Percentiles rank a stretch among this genome's conserved stretches.
phyloP scores from a whole-genome alignment of 2,888 invertebrate genomes.

The Gryllus longicercus region DNA sequence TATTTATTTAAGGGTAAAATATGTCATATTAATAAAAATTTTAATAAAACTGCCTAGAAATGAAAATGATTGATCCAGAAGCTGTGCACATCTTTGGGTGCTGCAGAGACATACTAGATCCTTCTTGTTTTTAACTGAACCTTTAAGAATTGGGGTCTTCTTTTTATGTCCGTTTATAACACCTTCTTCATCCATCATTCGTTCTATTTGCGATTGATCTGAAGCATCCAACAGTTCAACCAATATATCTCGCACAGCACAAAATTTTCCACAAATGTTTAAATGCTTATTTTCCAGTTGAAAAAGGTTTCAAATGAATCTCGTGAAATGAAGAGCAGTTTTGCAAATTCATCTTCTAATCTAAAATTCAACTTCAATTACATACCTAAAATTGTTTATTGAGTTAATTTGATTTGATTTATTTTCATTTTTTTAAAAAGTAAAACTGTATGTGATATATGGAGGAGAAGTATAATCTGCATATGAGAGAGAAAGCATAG shows the following conservation, averaged over 20 bases:
- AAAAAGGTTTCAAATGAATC: slow-evolving; percentile 99
- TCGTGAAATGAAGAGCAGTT: slow-evolving; percentile 51
- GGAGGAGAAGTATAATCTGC: too few relatives aligned
- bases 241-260: slow-evolving; percentile 96
- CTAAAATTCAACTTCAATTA: background rate
- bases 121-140: background rate
- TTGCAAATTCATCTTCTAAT: background rate
- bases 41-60: too few relatives aligned
- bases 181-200: slow-evolving; percentile 94
- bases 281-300: slow-evolving; percentile 98
- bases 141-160: slow-evolving; percentile 42
- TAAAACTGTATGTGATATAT: too few relatives aligned
- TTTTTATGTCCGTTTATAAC: slow-evolving; percentile 64
- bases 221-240: slow-evolving; percentile 91
- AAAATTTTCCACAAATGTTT: slow-evolving; percentile 98
- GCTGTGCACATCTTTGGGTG: too few relatives aligned
- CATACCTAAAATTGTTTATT: slow-evolving; percentile 23
- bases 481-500: too few relatives aligned
- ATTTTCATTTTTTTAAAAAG: background rate
- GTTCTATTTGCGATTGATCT: slow-evolving; percentile 82
- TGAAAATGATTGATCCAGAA: too few relatives aligned
- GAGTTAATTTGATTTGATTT: slow-evolving; percentile 17
- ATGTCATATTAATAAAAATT: too few relatives aligned
- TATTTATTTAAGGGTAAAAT: too few relatives aligned
- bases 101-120: background rate